Percentiles rank a stretch among this genome's conserved stretches.
phyloP scores from a whole-genome alignment of 1,140 invertebrate species.

The Anthonomus grandis region DNA sequence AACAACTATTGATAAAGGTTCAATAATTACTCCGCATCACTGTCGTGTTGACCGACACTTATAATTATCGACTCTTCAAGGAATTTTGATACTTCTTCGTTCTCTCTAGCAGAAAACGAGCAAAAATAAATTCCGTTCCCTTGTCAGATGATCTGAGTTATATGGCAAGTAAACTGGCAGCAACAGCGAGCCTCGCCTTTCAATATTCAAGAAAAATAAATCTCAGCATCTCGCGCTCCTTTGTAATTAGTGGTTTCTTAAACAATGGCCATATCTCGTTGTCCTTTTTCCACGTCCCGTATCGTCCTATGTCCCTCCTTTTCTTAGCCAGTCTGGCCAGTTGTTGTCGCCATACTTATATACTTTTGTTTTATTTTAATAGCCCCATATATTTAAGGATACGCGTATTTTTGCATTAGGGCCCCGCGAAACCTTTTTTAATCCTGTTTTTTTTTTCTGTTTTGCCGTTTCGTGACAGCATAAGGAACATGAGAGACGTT shows the following conservation, averaged over 20 bases:
- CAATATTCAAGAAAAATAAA: slow-evolving; percentile 49
- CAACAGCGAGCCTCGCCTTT: slow-evolving; percentile 39
- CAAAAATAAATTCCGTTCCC: slow-evolving; percentile 7
- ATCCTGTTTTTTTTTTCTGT: slow-evolving; percentile 6
- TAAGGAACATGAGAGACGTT: slow-evolving; percentile 4
- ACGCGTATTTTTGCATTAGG: slow-evolving; percentile 25
- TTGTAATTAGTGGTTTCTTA: slow-evolving; percentile 47
- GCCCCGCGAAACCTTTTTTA: slow-evolving; percentile 4
- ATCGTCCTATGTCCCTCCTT: slow-evolving; percentile 20
- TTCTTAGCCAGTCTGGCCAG: slow-evolving; percentile 19
- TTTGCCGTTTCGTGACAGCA: neutral
- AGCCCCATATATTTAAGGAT: slow-evolving; percentile 27
- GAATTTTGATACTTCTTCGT: neutral
- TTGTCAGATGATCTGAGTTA: slow-evolving; percentile 45
- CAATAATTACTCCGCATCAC: no score
- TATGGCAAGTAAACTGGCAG: slow-evolving; percentile 40
- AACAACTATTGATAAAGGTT: no score
- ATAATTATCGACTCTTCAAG: no score
- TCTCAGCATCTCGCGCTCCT: slow-evolving; percentile 36
- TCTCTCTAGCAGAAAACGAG: neutral
- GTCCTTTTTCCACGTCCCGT: slow-evolving; percentile 23
- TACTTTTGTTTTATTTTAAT: slow-evolving; percentile 38
- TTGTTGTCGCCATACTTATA: slow-evolving; percentile 34
- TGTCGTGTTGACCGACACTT: no score
- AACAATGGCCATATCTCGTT: slow-evolving; percentile 41